phyloP scores from a whole-genome alignment of 1,140 invertebrate genomes.

The Drosophila azteca region DNA sequence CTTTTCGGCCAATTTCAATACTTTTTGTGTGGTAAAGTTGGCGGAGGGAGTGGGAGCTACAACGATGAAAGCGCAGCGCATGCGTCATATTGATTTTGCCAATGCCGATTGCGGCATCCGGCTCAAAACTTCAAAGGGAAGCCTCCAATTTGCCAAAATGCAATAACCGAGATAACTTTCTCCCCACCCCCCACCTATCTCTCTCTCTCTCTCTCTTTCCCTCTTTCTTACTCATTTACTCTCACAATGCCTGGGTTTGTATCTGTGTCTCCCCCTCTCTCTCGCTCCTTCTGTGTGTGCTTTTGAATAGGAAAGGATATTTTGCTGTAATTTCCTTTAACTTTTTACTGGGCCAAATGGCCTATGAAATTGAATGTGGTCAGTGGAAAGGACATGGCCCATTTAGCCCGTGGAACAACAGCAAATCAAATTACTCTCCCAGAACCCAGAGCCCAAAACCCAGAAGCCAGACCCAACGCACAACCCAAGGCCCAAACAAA shows the following conservation, averaged over 20 bases:
- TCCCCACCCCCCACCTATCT: not conserved
- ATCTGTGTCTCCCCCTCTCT: too few relatives aligned
- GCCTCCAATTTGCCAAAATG: constrained; percentile 68
- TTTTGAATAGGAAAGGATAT: not conserved
- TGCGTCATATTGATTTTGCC: constrained; percentile 76
- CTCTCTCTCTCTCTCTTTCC: not conserved
- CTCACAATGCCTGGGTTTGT: too few relatives aligned
- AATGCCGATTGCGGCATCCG: constrained; percentile 51
- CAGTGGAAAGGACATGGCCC: constrained; percentile 17
- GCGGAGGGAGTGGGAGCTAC: not conserved
- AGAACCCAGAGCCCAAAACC: too few relatives aligned
- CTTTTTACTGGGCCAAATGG: constrained; percentile 14
- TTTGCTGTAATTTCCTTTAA: constrained; percentile 15
- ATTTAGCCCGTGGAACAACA: constrained; percentile 15
- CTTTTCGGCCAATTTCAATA: constrained; percentile 36
- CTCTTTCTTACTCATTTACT: not conserved
- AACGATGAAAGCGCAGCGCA: constrained; percentile 54
- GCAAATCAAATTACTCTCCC: constrained; percentile 29
- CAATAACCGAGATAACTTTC: constrained; percentile 28
- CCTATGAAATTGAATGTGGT: constrained; percentile 14
- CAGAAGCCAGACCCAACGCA: too few relatives aligned
- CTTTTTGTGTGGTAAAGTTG: constrained; percentile 12
- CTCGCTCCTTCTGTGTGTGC: too few relatives aligned
- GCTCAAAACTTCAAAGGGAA: constrained; percentile 70
- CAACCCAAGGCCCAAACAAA: too few relatives aligned